phyloP scores from a whole-genome alignment of 2,113 vertebrate species.

The Halichoerus grypus region DNA sequence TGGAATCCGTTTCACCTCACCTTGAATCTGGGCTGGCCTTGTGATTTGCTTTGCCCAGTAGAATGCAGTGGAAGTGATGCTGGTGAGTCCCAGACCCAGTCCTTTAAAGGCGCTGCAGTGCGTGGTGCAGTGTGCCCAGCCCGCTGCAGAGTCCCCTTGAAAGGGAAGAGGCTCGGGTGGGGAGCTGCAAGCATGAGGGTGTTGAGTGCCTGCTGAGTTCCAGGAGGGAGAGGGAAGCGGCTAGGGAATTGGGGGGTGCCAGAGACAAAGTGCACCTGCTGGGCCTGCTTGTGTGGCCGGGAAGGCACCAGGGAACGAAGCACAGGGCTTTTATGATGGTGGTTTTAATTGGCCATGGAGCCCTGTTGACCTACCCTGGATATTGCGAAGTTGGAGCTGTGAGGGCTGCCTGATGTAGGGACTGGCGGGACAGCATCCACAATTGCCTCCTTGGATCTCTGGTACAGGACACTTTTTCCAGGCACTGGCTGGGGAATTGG shows the following conservation, averaged over 20 bases:
- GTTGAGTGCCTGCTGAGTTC: not conserved
- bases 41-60: not conserved
- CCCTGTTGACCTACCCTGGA: not conserved
- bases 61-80: not conserved
- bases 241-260: not conserved
- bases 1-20: not conserved
- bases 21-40: not conserved
- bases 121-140: not conserved
- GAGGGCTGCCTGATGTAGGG: not conserved
- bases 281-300: not conserved
- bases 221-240: not conserved
- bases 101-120: not conserved
- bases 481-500: not conserved
- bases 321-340: not conserved
- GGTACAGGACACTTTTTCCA: not conserved
- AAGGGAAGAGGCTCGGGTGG: not conserved
- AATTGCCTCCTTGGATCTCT: not conserved
- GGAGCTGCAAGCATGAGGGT: not conserved
- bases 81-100: not conserved
- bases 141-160: not conserved
- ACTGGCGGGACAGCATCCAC: not conserved
- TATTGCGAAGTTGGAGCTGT: not conserved
- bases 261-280: not conserved
- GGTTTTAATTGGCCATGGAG: not conserved
- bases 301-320: not conserved